Evolutionary conservation across 1,140 invertebrate species (phyloP).

Genomic region (Eufriesea mexicana): DNA sequence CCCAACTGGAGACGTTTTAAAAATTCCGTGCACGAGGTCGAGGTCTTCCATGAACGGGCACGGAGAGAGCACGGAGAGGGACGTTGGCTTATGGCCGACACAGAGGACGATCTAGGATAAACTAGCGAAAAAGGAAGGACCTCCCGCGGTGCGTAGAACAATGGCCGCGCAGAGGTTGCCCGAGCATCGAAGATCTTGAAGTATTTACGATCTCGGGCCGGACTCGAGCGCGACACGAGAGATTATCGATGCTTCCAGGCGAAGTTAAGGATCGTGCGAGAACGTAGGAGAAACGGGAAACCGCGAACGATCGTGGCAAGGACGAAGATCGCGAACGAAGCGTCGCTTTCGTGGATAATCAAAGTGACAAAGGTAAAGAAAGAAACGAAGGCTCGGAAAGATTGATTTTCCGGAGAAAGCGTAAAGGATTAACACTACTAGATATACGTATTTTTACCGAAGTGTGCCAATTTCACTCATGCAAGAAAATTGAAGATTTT

Average conservation of each 20-base stretch:
- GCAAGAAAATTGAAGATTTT: no score
- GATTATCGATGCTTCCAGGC: slow-evolving; percentile 15
- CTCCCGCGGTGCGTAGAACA: slow-evolving; percentile 55
- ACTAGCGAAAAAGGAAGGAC: slow-evolving; percentile 50
- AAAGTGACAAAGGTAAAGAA: no score
- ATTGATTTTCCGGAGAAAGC: no score
- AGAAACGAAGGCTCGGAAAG: no score
- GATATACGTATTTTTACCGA: no score
- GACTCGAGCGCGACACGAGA: slow-evolving; percentile 2
- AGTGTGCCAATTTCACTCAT: no score
- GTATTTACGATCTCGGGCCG: slow-evolving; percentile 49
- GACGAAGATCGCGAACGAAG: no score
- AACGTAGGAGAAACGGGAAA: neutral
- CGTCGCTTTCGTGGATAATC: no score
- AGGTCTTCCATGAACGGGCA: slow-evolving; percentile 27
- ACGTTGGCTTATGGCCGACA: slow-evolving; percentile 4
- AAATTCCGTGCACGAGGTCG: slow-evolving; percentile 30
- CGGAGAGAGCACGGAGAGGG: neutral
- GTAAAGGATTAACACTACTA: no score
- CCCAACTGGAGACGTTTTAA: neutral
- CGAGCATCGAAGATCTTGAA: slow-evolving; percentile 44
- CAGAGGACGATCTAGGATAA: slow-evolving; percentile 50
- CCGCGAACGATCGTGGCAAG: no score
- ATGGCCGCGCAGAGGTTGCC: slow-evolving; percentile 23
- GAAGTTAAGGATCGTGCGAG: neutral